Evolutionary conservation across 2,888 invertebrate species (phyloP), one percentile per base, ranked within the genome.

Genomic region (Beris chalybata): DNA sequence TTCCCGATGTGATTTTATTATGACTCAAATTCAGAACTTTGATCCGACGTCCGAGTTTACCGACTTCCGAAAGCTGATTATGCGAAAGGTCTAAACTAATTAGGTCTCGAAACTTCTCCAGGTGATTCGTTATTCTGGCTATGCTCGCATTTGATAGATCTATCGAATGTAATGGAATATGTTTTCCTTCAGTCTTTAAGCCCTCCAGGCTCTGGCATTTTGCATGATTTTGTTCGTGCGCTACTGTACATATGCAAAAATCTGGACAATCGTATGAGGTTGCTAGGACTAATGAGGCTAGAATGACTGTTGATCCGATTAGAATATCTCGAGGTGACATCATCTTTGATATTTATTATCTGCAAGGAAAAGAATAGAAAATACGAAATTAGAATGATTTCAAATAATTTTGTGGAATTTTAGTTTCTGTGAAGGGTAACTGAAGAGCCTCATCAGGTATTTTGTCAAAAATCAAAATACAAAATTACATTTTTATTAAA

Each of bases 101-200:
- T 47, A 89, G 78, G 77, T 85, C 85, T 38, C 84, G 84, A 56
- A 89, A 79, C 71, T 84, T 83, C 70, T 84, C 83, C 70, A 88
- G 79, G 73, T 85, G 83, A 31, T 7, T 85, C 81, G 72, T 83
- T 80, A 84, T 75, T 69, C 87, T 84, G 1, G 83, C 83, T 67
- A 89, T 83, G 65, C 84, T 83, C 75, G 87, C 84, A 73, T 85
- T 82, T 15, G 89, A 89, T 65, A 89, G 81, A 77, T 89, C 88
- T 64, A 89, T 74, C 71, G 80, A 80, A 74, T 80, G 79, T 72
- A 81, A 74, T 57, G 79, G 77, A 63, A 76, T 72, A 58, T 69
- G 69, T 65, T 70, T 73, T 31, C 73, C 70, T 12, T 74, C 71
- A 47, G 66, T 66, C 29, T 38, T 50, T 44, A 81, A 64, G 30